These are phyloP conservation scores for Lasioglossum malachurum DNA, from an alignment of 2,888 invertebrate species.

Conservation along the genomic window DNA sequence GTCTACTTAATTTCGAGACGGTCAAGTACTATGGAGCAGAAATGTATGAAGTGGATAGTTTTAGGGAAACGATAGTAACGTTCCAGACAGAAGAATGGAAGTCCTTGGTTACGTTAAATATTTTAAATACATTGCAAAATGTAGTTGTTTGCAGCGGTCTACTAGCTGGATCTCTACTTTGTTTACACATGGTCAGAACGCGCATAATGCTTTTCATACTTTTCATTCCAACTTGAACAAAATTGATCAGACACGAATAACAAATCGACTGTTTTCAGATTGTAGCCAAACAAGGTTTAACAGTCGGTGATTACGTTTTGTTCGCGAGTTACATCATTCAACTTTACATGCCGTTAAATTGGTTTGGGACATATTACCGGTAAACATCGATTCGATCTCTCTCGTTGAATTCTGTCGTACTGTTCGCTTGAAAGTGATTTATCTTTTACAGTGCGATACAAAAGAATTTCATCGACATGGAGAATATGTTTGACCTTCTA, in stretches of 20 bases:
- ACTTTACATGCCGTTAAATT: constrained; percentile 97
- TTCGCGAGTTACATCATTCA: constrained; percentile 98
- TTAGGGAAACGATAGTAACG: constrained; percentile 92
- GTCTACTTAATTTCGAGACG: constrained; percentile 98
- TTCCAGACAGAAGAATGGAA: constrained; percentile 97
- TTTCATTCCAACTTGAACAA: neutral
- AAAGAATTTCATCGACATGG: constrained; percentile 99
- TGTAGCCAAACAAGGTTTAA: constrained; percentile 89
- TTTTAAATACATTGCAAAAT: constrained; percentile 97
- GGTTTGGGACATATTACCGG: constrained; percentile 99
- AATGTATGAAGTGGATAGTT: constrained; percentile 94
- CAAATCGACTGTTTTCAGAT: constrained; percentile 67
- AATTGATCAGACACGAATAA: neutral
- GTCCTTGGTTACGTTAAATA: constrained; percentile 93
- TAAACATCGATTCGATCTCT: constrained; percentile 80
- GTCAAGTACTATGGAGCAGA: constrained; percentile 99
- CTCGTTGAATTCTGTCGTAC: neutral
- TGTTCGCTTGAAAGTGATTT: constrained; percentile 11
- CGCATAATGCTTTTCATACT: neutral
- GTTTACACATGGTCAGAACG: constrained; percentile 92
- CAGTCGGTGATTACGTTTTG: constrained; percentile 98
- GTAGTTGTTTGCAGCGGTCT: constrained; percentile 94
- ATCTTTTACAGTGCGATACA: constrained; percentile 92
- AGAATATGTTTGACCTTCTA: constrained; percentile 99
- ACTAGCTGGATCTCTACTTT: constrained; percentile 94